These are phyloP conservation scores for Ectemnius lituratus DNA, from an alignment of 2,888 invertebrate genomes.

Conservation along the genomic window DNA sequence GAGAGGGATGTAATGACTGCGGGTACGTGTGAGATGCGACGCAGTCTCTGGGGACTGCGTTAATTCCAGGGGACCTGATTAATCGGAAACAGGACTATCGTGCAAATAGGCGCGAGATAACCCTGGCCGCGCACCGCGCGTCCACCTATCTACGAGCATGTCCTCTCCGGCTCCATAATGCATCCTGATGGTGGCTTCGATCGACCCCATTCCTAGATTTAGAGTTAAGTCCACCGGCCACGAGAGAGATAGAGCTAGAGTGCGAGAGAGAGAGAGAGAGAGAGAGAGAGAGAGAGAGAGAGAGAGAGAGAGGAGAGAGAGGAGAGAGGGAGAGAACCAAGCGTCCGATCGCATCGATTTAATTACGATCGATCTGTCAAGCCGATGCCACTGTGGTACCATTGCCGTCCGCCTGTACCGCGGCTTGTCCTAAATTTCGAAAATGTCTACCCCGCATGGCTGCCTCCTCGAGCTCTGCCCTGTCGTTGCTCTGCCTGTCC, in stretches of 20 bases:
- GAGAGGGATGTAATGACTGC: constrained; percentile 32
- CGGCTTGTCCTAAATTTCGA: constrained; percentile 60
- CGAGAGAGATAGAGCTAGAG: constrained; percentile 22
- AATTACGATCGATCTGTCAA: constrained; percentile 70
- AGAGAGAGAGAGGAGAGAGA: no score
- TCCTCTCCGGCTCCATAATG: constrained; percentile 65
- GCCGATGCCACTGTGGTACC: constrained; percentile 44
- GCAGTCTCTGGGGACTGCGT: constrained; percentile 67
- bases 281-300: no score
- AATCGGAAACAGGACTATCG: constrained; percentile 75
- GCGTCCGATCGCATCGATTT: constrained; percentile 60
- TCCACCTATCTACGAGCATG: constrained; percentile 64
- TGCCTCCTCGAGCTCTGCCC: constrained; percentile 23
- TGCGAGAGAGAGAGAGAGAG: no score
- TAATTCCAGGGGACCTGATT: constrained; percentile 75
- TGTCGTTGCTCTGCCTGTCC: constrained; percentile 12
- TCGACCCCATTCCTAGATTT: constrained; percentile 72
- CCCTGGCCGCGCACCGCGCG: constrained; percentile 54
- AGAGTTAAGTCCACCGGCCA: constrained; percentile 61
- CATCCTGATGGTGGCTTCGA: constrained; percentile 67
- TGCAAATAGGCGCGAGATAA: constrained; percentile 75
- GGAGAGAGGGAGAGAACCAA: no score
- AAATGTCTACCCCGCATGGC: constrained; percentile 48
- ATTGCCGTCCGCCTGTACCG: constrained; percentile 43
- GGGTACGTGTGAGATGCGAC: constrained; percentile 46